Conservation (phyloP, 2,888 invertebrate genomes). For the Cantharis rufa region DNA sequence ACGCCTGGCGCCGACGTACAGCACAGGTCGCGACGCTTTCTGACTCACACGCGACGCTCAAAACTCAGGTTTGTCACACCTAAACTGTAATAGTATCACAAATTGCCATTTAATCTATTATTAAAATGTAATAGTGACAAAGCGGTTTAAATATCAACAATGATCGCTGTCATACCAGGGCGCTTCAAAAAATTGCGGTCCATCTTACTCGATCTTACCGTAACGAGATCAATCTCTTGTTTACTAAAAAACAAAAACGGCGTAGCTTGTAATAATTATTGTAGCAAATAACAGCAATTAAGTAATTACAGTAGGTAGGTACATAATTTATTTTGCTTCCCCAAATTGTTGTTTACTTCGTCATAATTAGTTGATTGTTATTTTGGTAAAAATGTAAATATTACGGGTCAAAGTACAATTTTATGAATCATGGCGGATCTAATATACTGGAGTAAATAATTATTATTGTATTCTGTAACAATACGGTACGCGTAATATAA, state of each 20-base stretch:
- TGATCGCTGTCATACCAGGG: neutral
- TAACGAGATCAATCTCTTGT: neutral
- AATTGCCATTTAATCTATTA: neutral
- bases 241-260: neutral
- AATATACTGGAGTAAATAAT: no score
- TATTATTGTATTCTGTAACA: no score
- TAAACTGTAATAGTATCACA: neutral
- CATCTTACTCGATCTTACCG: neutral
- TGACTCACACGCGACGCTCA: constrained; percentile 37
- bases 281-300: neutral
- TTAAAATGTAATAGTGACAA: neutral
- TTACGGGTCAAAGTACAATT: neutral
- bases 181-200: neutral
- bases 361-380: neutral
- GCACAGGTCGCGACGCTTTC: constrained; percentile 38
- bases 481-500: no score
- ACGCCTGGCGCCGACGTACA: constrained; percentile 41
- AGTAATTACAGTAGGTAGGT: neutral
- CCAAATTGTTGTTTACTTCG: neutral
- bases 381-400: neutral
- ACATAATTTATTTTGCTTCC: neutral
- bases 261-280: neutral
- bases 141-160: neutral
- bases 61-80: constrained; percentile 35
- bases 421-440: neutral